A percentile compares a stretch with the other conserved stretches of the same genome.
These are phyloP conservation scores for Nerophis lumbriciformis DNA, from an alignment of 2,113 vertebrate genomes.

Conservation along the genomic window DNA sequence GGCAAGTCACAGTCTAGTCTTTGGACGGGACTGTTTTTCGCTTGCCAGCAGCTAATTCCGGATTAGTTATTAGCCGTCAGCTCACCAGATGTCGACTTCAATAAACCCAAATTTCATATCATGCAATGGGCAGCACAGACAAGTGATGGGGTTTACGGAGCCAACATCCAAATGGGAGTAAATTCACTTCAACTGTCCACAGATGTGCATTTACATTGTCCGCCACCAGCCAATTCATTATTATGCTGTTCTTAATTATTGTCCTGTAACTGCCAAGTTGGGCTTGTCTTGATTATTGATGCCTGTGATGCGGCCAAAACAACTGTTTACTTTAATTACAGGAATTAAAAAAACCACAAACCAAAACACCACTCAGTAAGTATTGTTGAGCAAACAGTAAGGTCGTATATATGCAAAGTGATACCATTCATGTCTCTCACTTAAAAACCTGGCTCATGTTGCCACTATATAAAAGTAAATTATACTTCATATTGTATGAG, in stretches of 20 bases:
- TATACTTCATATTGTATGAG: no score
- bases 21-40: conserved; percentile 22
- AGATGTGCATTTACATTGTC: conserved; percentile 57
- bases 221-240: conserved; percentile 47
- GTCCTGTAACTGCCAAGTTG: conserved; percentile 32
- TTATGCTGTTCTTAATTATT: conserved; percentile 53
- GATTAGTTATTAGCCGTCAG: conserved; percentile 55
- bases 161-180: conserved; percentile 52
- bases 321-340: conserved; percentile 4
- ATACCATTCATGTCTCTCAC: not conserved
- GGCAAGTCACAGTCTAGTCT: conserved; percentile 13
- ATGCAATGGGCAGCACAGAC: conserved; percentile 32
- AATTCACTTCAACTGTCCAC: conserved; percentile 39
- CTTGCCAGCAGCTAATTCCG: conserved; percentile 57
- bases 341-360: not conserved
- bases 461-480: not conserved
- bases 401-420: not conserved
- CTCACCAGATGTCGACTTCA: conserved; percentile 61
- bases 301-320: conserved; percentile 5
- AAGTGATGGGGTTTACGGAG: conserved; percentile 23
- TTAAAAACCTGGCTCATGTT: no score
- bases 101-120: conserved; percentile 45
- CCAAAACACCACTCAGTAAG: not conserved
- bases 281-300: conserved; percentile 19
- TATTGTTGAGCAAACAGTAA: not conserved